These are phyloP conservation scores for Pteropus alecto DNA, from an alignment of 2,113 vertebrate species.

Conservation along the genomic window DNA sequence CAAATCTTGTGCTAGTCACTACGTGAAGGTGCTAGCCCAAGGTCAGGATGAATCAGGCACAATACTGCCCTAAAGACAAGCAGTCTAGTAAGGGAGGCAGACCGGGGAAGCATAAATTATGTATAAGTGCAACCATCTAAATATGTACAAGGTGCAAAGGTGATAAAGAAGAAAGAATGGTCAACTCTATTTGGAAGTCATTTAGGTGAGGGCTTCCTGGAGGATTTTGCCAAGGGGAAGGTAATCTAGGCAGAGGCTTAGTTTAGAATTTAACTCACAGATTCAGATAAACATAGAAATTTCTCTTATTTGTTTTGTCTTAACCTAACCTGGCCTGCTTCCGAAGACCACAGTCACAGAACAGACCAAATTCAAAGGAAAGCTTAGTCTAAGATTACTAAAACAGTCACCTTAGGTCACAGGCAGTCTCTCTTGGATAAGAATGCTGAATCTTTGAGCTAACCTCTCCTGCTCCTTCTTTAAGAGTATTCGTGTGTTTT, in stretches of 20 bases:
- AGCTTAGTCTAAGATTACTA: not conserved
- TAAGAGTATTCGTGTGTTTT: not conserved
- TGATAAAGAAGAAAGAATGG: not conserved
- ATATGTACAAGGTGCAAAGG: not conserved
- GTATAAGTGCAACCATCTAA: not conserved
- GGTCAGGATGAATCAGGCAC: not conserved
- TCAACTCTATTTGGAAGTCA: not conserved
- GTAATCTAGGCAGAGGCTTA: not conserved
- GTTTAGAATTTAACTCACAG: not conserved
- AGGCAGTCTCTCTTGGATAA: not conserved
- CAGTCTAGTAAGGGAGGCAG: not conserved
- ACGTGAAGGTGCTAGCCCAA: not conserved
- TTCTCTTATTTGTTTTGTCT: slow-evolving; percentile 1
- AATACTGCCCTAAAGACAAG: not conserved
- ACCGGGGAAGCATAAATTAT: not conserved
- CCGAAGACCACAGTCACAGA: not conserved
- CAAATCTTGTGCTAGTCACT: not conserved
- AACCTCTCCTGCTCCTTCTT: not conserved
- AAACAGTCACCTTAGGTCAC: not conserved
- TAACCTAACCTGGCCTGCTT: slow-evolving; percentile 1
- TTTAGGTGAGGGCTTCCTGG: not conserved
- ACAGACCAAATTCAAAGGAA: slow-evolving; percentile 16
- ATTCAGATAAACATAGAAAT: slow-evolving; percentile 6
- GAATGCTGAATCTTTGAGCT: not conserved
- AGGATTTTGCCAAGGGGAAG: not conserved